Percentiles rank a stretch among this genome's conserved stretches.
Conservation (phyloP, 2,113 vertebrate genomes). For the Parotia lawesii region DNA sequence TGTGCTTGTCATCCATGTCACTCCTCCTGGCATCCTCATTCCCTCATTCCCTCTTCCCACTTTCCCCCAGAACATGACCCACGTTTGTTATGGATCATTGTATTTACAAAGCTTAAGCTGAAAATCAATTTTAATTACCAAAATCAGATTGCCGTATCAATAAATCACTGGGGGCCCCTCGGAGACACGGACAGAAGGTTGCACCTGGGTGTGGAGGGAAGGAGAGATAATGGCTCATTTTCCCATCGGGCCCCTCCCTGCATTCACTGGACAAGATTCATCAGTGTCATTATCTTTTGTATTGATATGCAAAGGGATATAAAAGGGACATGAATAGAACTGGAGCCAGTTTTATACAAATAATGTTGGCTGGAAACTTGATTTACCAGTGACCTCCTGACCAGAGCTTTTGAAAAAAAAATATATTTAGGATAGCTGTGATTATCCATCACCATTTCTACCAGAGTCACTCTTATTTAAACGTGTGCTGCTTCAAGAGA, state of each 20-base stretch:
- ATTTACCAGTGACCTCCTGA: constrained; percentile 43
- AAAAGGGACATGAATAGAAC: neutral
- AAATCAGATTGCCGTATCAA: constrained; percentile 63
- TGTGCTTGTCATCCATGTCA: neutral
- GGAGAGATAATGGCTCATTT: constrained; percentile 44
- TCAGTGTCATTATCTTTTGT: constrained; percentile 22
- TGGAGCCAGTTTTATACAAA: constrained; percentile 23
- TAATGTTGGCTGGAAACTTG: neutral
- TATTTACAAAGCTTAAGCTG: constrained; percentile 64
- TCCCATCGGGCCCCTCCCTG: neutral
- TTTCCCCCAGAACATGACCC: neutral
- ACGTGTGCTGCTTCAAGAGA: neutral
- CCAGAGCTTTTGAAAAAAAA: neutral
- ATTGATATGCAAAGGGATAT: constrained; percentile 6
- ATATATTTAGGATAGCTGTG: neutral
- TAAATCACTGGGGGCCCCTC: constrained; percentile 34
- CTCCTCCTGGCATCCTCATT: neutral
- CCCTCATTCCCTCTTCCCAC: neutral
- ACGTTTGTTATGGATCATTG: constrained; percentile 39
- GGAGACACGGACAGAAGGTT: constrained; percentile 24
- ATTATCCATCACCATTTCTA: neutral
- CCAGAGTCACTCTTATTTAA: neutral
- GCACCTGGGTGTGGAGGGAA: constrained; percentile 41
- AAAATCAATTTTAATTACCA: constrained; percentile 81
- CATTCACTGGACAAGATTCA: constrained; percentile 20